Evolutionary conservation across 2,797 vertebrate species (phyloP), one percentile per base, ranked within the genome.

Genomic region (Alca torda): DNA sequence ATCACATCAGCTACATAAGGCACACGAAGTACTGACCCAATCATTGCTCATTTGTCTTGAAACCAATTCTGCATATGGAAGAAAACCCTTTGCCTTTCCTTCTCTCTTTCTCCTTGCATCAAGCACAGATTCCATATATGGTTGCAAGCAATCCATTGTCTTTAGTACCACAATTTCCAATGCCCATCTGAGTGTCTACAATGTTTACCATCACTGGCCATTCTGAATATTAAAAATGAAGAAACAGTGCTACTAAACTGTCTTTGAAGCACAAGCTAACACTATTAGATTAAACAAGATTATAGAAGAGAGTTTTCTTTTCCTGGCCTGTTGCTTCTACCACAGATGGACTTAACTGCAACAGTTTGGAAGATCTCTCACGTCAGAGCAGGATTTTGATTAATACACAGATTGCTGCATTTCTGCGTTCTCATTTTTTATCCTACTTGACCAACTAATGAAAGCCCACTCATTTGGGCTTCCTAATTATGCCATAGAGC

Each of bases 21-120:
- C 74, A 64, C 43, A 78, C n/a, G 33, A 68, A 74, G 76, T 90
- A 90, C 37, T 90, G 77, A 93, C 91, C 91, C 92, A 84, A 80
- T 68, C 73, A 46, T n/a, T 54, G n/a, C 60, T 95, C 53, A 73
- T 90, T 72, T 94, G 90, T 95, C 69, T 89, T 86, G 65, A 72
- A 94, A 45, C 86, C 30, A 78, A 48, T 80, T 95, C 76, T 43
- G 31, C 33, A 87, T 25, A 69, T 9, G 67, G 76, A 57, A 87
- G 67, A 91, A 93, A 94, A 14, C 6, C 50, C 76, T 65, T 4
- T 8, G 41, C 39, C 83, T 86, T 67, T 60, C 80, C 39, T 91
- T 85, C 45, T 31, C 8, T 60, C 43, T 79, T 64, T 77, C 25
- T 64, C 68, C 26, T 75, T 53, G 18, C 2, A 6, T 35, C 72